These are phyloP conservation scores for Margaritifera margaritifera DNA, from an alignment of 2,888 invertebrate genomes.

Conservation along the genomic window DNA sequence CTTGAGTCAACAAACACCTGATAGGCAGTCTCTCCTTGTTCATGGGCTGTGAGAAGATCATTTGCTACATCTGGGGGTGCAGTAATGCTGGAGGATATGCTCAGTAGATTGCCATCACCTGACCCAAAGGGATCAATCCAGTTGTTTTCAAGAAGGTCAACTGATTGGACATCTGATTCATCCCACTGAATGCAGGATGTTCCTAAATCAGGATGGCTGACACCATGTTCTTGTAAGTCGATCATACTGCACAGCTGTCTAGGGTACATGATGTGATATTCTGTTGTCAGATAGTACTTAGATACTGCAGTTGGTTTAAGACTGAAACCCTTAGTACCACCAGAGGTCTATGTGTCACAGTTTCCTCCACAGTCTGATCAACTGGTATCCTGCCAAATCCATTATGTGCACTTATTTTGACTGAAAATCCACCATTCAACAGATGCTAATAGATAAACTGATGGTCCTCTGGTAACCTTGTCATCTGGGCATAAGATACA, in stretches of 20 bases:
- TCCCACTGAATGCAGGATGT: constrained; percentile 9
- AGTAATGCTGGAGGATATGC: constrained; percentile 9
- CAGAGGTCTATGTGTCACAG: constrained; percentile 35
- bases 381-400: constrained; percentile 39
- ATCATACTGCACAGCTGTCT: constrained; percentile 12
- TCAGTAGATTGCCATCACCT: constrained; percentile 11
- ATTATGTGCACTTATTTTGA: constrained; percentile 26
- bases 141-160: constrained; percentile 17
- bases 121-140: constrained; percentile 27
- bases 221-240: neutral
- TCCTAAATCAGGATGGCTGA: constrained; percentile 1
- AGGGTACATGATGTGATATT: constrained; percentile 16
- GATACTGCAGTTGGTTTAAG: constrained; percentile 28
- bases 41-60: too few relatives aligned
- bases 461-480: too few relatives aligned
- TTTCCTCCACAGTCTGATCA: constrained; percentile 29
- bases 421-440: constrained; percentile 28
- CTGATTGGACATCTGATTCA: neutral
- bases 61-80: constrained; percentile 15
- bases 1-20: too few relatives aligned
- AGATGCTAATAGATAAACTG: constrained; percentile 13
- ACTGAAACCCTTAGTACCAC: constrained; percentile 33
- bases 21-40: too few relatives aligned
- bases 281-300: constrained; percentile 32
- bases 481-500: too few relatives aligned